Percentiles rank a stretch among this genome's conserved stretches.
These are phyloP conservation scores for Aurelia coerulea DNA, from an alignment of 30 jellyfish, hydroid and myxozoan genomes.

Conservation along the genomic window DNA sequence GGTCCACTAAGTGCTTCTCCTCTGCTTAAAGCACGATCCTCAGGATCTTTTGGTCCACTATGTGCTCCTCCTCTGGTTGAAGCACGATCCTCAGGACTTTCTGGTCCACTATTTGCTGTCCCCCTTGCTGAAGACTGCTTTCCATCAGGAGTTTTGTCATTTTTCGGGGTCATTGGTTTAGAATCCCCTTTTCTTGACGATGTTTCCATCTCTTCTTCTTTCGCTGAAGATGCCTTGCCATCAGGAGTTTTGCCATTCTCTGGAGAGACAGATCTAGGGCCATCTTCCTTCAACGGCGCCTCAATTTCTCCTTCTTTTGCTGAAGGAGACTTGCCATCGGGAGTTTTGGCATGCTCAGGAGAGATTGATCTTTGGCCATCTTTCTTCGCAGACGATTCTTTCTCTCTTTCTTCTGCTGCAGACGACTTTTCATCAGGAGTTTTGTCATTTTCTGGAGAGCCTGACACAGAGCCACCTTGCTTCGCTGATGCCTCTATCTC, in stretches of 20 bases:
- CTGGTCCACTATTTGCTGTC: no score
- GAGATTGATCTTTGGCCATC: neutral
- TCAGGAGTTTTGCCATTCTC: neutral
- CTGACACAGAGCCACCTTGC: no score
- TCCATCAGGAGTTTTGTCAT: neutral
- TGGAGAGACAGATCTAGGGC: no score
- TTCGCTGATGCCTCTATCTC: no score
- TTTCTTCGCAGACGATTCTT: neutral
- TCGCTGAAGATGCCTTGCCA: neutral
- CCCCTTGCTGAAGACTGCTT: constrained; percentile 13
- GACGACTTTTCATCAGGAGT: neutral
- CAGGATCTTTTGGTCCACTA: no score
- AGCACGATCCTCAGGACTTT: no score
- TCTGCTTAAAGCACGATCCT: no score
- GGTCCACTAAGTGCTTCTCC: no score
- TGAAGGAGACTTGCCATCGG: neutral
- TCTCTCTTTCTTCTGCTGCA: neutral
- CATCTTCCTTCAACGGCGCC: no score
- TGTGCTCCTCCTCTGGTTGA: no score
- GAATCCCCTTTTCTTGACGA: neutral
- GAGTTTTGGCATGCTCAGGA: neutral
- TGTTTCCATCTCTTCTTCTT: neutral
- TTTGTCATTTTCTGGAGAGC: no score
- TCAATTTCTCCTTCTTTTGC: neutral
- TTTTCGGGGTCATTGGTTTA: neutral